Evolutionary conservation across 2,113 vertebrate genomes (phyloP).

Genomic region (Poeciliopsis turrubarensis): DNA sequence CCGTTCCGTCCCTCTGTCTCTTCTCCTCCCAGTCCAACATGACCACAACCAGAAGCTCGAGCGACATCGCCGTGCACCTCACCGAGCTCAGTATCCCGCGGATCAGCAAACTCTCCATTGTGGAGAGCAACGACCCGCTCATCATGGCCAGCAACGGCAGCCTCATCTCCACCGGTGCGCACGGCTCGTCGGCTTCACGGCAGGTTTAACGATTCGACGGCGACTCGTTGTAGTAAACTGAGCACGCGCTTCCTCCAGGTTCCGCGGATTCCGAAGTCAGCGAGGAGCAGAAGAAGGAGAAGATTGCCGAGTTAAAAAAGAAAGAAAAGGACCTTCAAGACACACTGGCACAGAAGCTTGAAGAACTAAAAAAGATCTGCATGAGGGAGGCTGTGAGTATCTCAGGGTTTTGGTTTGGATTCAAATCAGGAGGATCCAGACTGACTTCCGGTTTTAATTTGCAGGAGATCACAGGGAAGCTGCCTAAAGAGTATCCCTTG

Average conservation of each 20-base stretch:
- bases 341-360: constrained; percentile 85
- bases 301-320: constrained; percentile 89
- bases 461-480: constrained; percentile 91
- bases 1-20: neutral
- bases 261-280: constrained; percentile 92
- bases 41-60: constrained; percentile 88
- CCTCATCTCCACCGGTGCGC: constrained; percentile 91
- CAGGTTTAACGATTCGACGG: constrained; percentile 25
- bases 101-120: constrained; percentile 82
- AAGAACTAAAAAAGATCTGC: constrained; percentile 94
- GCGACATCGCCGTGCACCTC: constrained; percentile 93
- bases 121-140: constrained; percentile 87
- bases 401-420: neutral
- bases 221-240: constrained; percentile 19
- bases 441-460: constrained; percentile 22
- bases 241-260: constrained; percentile 72
- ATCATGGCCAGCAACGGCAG: constrained; percentile 98
- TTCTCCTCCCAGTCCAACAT: constrained; percentile 86
- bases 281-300: constrained; percentile 95
- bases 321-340: constrained; percentile 91
- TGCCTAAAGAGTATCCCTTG: constrained; percentile 94
- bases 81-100: constrained; percentile 85
- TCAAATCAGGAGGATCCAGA: neutral
- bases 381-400: constrained; percentile 92
- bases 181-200: constrained; percentile 12